A percentile compares a stretch with the other conserved stretches of the same genome.
Evolutionary conservation across 2,797 vertebrate species (phyloP).

Genomic region (Lithobates pipiens): DNA sequence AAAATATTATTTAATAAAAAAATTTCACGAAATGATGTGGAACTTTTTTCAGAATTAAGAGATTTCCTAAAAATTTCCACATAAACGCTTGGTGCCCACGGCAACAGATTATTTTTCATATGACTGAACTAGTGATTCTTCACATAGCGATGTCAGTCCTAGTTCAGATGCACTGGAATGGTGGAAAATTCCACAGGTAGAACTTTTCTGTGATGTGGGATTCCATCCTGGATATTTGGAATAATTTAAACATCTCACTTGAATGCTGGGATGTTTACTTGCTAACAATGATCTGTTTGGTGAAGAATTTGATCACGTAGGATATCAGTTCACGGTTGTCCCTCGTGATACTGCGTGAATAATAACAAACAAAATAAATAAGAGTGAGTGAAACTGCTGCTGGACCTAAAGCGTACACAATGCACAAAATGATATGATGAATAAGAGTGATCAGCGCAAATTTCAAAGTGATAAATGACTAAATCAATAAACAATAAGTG

Average conservation of each 20-base stretch:
- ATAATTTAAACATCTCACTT: constrained; percentile 17
- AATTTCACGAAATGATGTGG: no score
- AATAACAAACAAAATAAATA: no score
- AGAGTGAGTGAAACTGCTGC: no score
- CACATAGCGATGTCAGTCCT: neutral
- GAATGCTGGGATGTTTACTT: neutral
- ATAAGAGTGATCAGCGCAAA: no score
- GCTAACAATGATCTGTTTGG: neutral
- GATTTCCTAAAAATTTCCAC: neutral
- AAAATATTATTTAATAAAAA: no score
- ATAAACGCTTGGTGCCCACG: neutral
- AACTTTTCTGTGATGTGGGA: neutral
- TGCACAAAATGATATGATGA: no score
- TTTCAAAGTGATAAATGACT: no score
- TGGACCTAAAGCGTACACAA: no score
- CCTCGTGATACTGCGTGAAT: no score
- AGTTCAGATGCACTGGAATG: neutral
- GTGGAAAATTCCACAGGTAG: constrained; percentile 42
- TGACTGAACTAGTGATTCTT: neutral
- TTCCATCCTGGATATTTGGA: constrained; percentile 6
- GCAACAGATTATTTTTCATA: neutral
- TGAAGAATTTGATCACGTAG: constrained; percentile 2
- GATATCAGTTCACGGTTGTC: neutral
- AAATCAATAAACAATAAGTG: no score
- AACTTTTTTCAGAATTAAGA: no score